Conservation (phyloP, 2,888 invertebrate genomes). For the Drosophila limbata region DNA sequence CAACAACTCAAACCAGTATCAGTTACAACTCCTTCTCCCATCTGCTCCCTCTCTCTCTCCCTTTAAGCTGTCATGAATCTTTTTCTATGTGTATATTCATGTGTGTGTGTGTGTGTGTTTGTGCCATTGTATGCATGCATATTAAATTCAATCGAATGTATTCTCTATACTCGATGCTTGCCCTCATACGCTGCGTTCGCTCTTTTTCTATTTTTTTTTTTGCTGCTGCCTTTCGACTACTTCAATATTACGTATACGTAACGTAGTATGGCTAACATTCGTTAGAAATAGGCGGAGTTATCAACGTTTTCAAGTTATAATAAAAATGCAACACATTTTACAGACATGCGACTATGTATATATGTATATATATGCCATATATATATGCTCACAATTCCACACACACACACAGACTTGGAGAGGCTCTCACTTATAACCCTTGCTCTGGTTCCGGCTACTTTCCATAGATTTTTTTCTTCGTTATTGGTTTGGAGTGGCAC, state of each 20-base stretch:
- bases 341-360: conserved; percentile 66
- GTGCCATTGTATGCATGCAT: conserved; percentile 82
- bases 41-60: conserved; percentile 3
- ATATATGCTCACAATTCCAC: neutral
- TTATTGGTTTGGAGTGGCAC: conserved; percentile 78
- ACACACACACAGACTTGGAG: conserved; percentile 30
- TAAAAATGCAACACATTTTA: conserved; percentile 84
- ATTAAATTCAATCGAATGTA: conserved; percentile 84
- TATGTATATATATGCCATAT: conserved; percentile 35
- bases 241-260: conserved; percentile 68
- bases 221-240: conserved; percentile 32
- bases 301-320: conserved; percentile 84
- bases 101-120: conserved; percentile 43
- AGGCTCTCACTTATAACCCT: conserved; percentile 56
- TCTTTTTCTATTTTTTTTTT: conserved; percentile 9
- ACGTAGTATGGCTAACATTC: conserved; percentile 67
- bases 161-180: conserved; percentile 74
- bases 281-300: conserved; percentile 84
- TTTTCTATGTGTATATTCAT: conserved; percentile 21
- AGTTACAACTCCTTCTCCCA: conserved; percentile 18
- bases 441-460: conserved; percentile 73
- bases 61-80: conserved; percentile 8
- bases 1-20: conserved; percentile 22
- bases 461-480: conserved; percentile 83
- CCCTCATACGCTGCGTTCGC: conserved; percentile 35